Evolutionary conservation across 1,140 invertebrate genomes (phyloP), one percentile per base, ranked within the genome.

Genomic region (Spodoptera litura): DNA sequence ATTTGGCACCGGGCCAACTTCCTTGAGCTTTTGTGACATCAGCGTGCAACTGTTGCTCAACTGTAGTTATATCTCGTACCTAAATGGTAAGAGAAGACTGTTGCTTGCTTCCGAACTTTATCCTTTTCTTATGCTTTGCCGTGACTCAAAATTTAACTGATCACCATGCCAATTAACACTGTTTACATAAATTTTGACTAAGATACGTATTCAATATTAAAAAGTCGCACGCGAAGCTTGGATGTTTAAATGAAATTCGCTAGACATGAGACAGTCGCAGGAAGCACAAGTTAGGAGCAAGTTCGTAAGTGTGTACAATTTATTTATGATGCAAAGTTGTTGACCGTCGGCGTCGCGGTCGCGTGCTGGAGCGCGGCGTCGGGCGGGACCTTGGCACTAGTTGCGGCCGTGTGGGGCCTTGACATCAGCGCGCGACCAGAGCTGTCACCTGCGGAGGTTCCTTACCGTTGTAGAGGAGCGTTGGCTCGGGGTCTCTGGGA

Each of bases 391-490:
- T 55, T 74, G 52, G 78, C 64, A 55, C 72, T 61, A 62, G 73
- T 75, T 38, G 58, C 58, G 73, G 44, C 73, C 56, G 71, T 44
- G 71, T 64, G 61, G 55, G 20, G 78, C 70, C 68, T 58, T 72
- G 35, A 73, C 58, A 49, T 35, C 25, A 13, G 64, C 31, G 61
- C 51, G 51, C 31, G 31, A 52, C 49, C 61, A 56, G 53, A 20
- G 27, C 15, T 25, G 13, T 13, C 38, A 56, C 20, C 52, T 59
- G 71, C 53, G 62, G 20, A 56, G 35, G 62, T 52, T 51, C 82
- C 91, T 91, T 85, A 94, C 93, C 94, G 86, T 94, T 94, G 85
- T 95, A 94, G 87, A 94, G 94, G 83, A 94, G 90, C 87, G 92
- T 93, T 76, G 93, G 93, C 82, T 94, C 93, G 61, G 92, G 94